Percentiles rank a stretch among this genome's conserved stretches.
These are phyloP conservation scores for Tetramorium bicarinatum DNA, from an alignment of 2,888 invertebrate genomes.

Conservation along the genomic window DNA sequence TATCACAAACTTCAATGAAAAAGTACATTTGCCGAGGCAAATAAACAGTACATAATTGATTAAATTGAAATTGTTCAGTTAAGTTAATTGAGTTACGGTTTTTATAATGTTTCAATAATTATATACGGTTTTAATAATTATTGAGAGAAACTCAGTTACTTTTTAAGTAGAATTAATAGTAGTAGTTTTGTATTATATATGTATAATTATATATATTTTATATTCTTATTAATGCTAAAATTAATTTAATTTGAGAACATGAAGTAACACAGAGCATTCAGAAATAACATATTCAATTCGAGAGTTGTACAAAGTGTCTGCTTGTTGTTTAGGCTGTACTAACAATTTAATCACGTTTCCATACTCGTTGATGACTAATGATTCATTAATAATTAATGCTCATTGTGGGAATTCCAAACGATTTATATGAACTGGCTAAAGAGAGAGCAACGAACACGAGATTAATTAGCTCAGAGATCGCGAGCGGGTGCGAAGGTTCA, in stretches of 20 bases:
- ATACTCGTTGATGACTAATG: conserved; percentile 19
- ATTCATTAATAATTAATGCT: conserved; percentile 62
- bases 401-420: not conserved
- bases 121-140: not conserved
- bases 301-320: not conserved
- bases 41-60: not conserved
- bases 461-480: conserved; percentile 62
- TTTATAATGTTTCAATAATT: not conserved
- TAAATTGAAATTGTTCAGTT: not conserved
- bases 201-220: not conserved
- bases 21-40: not conserved
- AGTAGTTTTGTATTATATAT: not conserved
- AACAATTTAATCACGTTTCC: conserved; percentile 15
- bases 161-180: not conserved
- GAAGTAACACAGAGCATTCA: not conserved
- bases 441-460: conserved; percentile 31
- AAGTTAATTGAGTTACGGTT: not conserved
- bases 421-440: not conserved
- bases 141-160: not conserved
- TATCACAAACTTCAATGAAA: not conserved
- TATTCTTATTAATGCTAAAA: not conserved
- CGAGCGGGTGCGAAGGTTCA: conserved; percentile 40
- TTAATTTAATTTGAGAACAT: not conserved
- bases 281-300: not conserved
- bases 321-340: not conserved